A percentile compares a stretch with the other conserved stretches of the same genome.
Conservation (phyloP, 1,140 invertebrate species). For the Drosophila yakuba region DNA sequence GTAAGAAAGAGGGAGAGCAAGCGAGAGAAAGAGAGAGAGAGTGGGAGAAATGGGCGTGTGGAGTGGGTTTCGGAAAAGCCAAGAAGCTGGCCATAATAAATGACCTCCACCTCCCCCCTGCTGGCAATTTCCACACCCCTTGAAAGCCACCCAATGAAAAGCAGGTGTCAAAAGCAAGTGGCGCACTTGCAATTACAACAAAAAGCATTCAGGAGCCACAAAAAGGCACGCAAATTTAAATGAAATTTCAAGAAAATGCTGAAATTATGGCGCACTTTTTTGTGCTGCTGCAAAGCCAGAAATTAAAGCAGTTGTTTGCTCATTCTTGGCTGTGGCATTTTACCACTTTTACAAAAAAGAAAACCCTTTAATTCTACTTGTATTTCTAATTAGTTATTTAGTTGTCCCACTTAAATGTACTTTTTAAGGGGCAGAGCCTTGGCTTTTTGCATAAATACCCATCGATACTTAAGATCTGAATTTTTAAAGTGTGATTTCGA, state of each 20-base stretch:
- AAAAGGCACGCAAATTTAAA: constrained; percentile 32
- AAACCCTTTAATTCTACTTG: no score
- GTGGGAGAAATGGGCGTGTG: background rate
- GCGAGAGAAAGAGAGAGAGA: no score
- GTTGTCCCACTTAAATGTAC: background rate
- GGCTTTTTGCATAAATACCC: background rate
- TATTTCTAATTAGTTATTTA: background rate
- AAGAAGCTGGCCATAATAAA: constrained; percentile 55
- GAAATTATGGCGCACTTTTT: constrained; percentile 37
- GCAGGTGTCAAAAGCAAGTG: constrained; percentile 57
- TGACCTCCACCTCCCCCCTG: constrained; percentile 2
- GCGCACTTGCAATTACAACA: constrained; percentile 54
- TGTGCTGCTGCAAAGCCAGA: background rate
- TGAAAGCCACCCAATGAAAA: constrained; percentile 5
- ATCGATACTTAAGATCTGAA: background rate
- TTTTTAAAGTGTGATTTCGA: background rate
- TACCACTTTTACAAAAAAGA: no score
- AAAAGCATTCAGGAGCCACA: constrained; percentile 8
- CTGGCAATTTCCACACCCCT: background rate
- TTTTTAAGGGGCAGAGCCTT: background rate
- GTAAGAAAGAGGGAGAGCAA: no score
- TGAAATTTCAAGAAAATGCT: constrained; percentile 16
- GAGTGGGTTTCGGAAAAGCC: constrained; percentile 7
- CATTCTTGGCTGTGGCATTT: no score
- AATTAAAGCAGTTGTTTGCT: no score